phyloP scores from a whole-genome alignment of 2,113 vertebrate genomes.

The Oreochromis aureus region DNA sequence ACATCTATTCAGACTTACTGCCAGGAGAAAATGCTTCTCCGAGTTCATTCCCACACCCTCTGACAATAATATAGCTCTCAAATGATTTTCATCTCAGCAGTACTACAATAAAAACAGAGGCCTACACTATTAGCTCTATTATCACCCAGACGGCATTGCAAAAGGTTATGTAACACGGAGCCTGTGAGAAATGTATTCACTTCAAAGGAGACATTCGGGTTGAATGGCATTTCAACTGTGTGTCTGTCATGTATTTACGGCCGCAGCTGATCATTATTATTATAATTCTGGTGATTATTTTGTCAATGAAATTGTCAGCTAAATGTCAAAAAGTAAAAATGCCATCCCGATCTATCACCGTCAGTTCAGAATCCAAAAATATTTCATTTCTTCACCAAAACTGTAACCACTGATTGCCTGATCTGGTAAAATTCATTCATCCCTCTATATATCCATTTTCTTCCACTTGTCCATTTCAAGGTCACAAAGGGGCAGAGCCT shows the following conservation, averaged over 20 bases:
- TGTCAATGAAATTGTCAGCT: background rate
- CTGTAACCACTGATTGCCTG: background rate
- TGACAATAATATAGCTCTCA: constrained; percentile 10
- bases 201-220: background rate
- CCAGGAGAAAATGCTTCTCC: constrained; percentile 11
- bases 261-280: background rate
- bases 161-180: background rate
- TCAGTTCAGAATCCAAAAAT: background rate
- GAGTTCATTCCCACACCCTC: background rate
- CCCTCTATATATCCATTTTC: no score
- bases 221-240: background rate
- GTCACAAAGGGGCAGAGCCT: background rate
- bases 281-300: background rate
- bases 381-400: background rate
- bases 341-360: accelerated
- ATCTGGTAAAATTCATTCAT: background rate
- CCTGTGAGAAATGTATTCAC: background rate
- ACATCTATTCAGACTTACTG: constrained; percentile 9
- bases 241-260: background rate
- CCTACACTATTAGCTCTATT: constrained; percentile 17
- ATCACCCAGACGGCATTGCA: background rate
- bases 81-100: constrained; percentile 15
- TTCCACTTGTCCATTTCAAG: background rate
- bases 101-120: background rate
- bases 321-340: background rate